phyloP scores from a whole-genome alignment of 2,888 invertebrate genomes.

The Colostygia pectinataria region DNA sequence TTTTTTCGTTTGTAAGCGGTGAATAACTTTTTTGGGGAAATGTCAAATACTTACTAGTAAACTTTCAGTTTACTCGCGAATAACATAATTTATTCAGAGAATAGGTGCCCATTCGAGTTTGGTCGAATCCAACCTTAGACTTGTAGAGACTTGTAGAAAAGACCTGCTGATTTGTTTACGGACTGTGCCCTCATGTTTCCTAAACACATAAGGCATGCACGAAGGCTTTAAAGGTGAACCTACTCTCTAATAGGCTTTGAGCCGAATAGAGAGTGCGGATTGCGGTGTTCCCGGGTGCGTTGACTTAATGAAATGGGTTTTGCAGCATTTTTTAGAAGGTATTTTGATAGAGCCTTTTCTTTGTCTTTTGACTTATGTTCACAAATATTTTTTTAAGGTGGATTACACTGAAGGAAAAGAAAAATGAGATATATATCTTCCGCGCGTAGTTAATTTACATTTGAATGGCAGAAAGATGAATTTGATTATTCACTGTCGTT shows the following conservation, averaged over 20 bases:
- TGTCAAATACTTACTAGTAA: no score
- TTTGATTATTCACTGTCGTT: no score
- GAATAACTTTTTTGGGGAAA: no score
- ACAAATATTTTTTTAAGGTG: conserved; percentile 1
- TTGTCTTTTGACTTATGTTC: conserved; percentile 1
- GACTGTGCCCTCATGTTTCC: conserved; percentile 22
- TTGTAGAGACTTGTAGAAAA: background rate
- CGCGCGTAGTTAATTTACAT: no score
- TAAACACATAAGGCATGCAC: conserved; percentile 37
- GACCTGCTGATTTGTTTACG: conserved; percentile 1
- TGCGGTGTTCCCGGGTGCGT: conserved; percentile 53
- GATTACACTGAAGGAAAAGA: background rate
- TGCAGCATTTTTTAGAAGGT: conserved; percentile 21
- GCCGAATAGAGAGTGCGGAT: conserved; percentile 45
- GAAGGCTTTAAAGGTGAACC: conserved; percentile 51
- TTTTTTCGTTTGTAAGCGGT: no score
- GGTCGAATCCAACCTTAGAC: no score
- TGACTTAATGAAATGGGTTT: conserved; percentile 55
- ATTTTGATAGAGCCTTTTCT: background rate
- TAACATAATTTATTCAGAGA: no score
- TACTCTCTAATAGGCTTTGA: conserved; percentile 58
- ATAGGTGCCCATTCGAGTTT: no score
- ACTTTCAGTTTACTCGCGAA: no score
- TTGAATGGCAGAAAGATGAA: no score
- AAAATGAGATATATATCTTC: no score